Conservation (phyloP, 2,797 vertebrate genomes). For the Apodemus agrarius region DNA sequence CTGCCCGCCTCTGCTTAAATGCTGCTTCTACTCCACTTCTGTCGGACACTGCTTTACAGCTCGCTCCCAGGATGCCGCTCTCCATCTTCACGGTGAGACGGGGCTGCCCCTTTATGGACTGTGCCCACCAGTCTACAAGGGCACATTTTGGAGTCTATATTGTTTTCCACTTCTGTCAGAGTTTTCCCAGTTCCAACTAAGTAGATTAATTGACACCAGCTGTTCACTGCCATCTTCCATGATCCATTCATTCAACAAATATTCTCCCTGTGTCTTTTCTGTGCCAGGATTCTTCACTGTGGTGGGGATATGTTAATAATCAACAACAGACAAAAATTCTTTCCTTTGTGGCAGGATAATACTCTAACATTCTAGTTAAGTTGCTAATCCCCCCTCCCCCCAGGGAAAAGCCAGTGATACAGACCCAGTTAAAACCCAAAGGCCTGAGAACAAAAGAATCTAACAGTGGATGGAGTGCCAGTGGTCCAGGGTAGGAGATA, state of each 20-base stretch:
- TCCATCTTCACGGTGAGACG: background rate
- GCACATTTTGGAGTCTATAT: background rate
- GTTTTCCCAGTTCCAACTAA: conserved; percentile 10
- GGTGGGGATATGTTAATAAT: background rate
- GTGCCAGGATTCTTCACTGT: background rate
- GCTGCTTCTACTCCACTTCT: background rate
- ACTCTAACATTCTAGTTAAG: background rate
- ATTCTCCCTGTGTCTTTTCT: background rate
- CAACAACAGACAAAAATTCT: background rate
- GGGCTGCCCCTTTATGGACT: background rate
- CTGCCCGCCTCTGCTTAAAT: background rate
- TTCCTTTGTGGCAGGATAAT: background rate
- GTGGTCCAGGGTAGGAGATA: background rate
- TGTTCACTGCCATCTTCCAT: background rate
- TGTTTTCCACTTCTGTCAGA: background rate
- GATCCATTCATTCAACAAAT: conserved; percentile 17
- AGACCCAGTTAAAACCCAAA: background rate
- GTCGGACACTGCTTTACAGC: background rate
- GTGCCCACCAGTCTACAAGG: background rate
- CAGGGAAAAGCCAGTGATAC: background rate
- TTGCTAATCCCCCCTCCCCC: background rate
- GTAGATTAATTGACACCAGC: background rate
- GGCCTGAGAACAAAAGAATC: background rate
- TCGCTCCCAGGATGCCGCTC: background rate
- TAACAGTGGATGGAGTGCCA: background rate